Conservation (phyloP, 2,888 invertebrate genomes). For the Melitaea athalia region DNA sequence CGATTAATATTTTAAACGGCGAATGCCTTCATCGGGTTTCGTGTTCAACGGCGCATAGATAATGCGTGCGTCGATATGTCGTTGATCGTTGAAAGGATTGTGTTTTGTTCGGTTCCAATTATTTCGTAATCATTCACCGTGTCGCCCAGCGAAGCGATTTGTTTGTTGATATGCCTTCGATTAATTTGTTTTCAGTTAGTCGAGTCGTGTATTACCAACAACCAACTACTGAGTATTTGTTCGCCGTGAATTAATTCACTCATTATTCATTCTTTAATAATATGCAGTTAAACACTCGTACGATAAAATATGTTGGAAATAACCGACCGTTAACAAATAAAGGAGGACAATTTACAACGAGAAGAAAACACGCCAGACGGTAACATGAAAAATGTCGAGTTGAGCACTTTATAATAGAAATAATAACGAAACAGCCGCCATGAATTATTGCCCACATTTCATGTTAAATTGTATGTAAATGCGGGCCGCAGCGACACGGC, state of each 20-base stretch:
- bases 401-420: slow-evolving; percentile 79
- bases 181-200: slow-evolving; percentile 56
- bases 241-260: background rate
- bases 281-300: background rate
- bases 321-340: slow-evolving; percentile 57
- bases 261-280: slow-evolving; percentile 6
- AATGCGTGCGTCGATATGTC: slow-evolving; percentile 66
- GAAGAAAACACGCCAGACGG: slow-evolving; percentile 65
- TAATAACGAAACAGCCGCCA: slow-evolving; percentile 74
- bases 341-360: slow-evolving; percentile 52
- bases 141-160: slow-evolving; percentile 44
- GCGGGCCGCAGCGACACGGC: slow-evolving; percentile 74
- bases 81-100: slow-evolving; percentile 55
- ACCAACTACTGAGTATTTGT: slow-evolving; percentile 29
- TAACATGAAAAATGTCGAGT: slow-evolving; percentile 70
- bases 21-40: slow-evolving; percentile 75
- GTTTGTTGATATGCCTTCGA: slow-evolving; percentile 49
- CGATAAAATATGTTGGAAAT: slow-evolving; percentile 16
- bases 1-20: slow-evolving; percentile 72
- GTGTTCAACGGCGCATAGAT: slow-evolving; percentile 68
- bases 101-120: slow-evolving; percentile 51
- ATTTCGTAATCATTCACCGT: slow-evolving; percentile 47
- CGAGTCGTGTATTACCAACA: slow-evolving; percentile 29
- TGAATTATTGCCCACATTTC: slow-evolving; percentile 81
- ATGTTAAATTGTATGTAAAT: slow-evolving; percentile 82